Base-by-base conservation (phyloP, 2,888 invertebrate species). In the Agonopterix subpropinquella region DNA sequence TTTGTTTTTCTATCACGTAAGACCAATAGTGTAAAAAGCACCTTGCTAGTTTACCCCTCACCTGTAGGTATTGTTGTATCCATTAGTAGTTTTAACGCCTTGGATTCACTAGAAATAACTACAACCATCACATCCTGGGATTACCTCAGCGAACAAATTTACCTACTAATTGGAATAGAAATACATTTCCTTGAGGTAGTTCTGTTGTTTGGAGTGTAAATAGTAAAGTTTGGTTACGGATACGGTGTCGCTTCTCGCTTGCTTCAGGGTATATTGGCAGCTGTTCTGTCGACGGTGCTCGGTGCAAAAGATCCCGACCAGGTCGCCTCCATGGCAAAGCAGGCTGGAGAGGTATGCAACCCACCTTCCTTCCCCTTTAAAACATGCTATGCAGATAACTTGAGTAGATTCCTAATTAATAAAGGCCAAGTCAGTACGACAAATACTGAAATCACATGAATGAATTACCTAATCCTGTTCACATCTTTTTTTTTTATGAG, bases 291-390 rank as follows among this genome's bases (percentile, higher is more conserved):
- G 83, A 93, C 95, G 88, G 91, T 96, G 90, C 92, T 96, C 90
- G 96, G 96, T 90, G 92, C 94, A 88, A 94, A 94, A 92, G 95
- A 96, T 90, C 96, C 96, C 79, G 94, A 95, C 87, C 96, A 96
- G 90, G 95, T 96, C 88, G 94, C 95, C 90, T 93, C 93, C 90
- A 95, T 96, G 95, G 96, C 96, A 90, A 96, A 95, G 90, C 96
- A 96, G 89, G 96, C 96, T 88, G 95, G 96, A 89, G 96, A 96
- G 96, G 96, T 96, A 94, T 92, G 95, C 91, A 82, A 73, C 77
- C 77, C 75, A 72, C 83, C 77, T 78, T 78, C 82, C 83, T 77
- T 73, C 61, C 73, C 76, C 74, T 72, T 70, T 70, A 13, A 44
- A 41, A 28, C 28, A 28, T 28, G 28, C 28, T 28, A 28, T 28